phyloP scores from a whole-genome alignment of 2,113 vertebrate genomes.

The Collichthys lucidus region DNA sequence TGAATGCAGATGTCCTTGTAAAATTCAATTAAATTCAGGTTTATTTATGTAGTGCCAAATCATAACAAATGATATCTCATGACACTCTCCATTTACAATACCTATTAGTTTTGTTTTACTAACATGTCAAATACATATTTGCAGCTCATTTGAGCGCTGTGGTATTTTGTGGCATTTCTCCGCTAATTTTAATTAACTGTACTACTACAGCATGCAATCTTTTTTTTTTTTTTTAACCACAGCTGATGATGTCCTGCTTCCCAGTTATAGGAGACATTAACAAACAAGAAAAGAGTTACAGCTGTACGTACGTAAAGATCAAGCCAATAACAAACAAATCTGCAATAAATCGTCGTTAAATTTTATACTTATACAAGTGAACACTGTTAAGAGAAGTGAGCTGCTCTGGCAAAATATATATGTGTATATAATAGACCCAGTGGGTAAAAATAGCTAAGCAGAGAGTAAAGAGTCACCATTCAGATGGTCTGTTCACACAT shows the following conservation, averaged over 20 bases:
- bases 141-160: constrained; percentile 41
- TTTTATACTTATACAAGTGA: neutral
- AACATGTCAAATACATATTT: constrained; percentile 13
- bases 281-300: neutral
- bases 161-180: neutral
- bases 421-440: no score
- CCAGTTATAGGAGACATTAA: neutral
- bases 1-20: no score
- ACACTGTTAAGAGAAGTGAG: no score
- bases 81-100: no score
- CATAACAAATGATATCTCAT: no score
- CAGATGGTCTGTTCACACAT: neutral
- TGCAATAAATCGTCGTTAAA: neutral
- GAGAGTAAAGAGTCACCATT: no score
- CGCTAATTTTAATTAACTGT: constrained; percentile 17
- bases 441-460: no score
- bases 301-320: neutral
- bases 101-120: constrained; percentile 28
- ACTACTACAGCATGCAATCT: neutral
- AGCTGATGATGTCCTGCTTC: neutral
- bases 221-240: neutral
- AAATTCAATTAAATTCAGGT: no score
- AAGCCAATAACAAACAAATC: neutral
- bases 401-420: no score
- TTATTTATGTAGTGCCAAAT: no score